Conservation (phyloP, 2,888 invertebrate genomes). For the Drosophila borealis region DNA sequence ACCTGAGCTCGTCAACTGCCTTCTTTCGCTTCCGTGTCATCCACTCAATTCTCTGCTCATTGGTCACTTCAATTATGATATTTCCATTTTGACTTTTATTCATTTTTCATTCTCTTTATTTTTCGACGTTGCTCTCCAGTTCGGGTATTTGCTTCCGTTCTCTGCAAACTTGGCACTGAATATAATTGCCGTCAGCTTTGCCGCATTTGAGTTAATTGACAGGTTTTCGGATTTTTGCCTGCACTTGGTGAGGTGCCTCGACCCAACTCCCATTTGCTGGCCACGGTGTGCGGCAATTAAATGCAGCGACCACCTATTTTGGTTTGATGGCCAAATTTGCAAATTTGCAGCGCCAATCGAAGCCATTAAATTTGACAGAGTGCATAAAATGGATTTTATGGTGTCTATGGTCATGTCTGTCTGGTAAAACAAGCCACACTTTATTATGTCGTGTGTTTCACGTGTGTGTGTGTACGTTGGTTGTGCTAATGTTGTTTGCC, state of each 20-base stretch:
- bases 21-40: background rate
- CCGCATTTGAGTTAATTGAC: conserved; percentile 47
- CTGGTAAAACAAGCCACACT: conserved; percentile 36
- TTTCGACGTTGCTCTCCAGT: background rate
- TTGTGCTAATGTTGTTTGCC: conserved; percentile 73
- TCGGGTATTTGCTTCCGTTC: conserved; percentile 45
- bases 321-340: conserved; percentile 66
- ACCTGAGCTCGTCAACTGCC: background rate
- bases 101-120: conserved; percentile 4
- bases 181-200: conserved; percentile 32
- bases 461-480: conserved; percentile 16
- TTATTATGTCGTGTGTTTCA: conserved; percentile 5
- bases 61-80: conserved; percentile 26
- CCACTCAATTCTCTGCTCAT: conserved; percentile 2
- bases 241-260: conserved; percentile 13
- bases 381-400: conserved; percentile 52
- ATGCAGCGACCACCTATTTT: conserved; percentile 60
- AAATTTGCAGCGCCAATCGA: conserved; percentile 68
- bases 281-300: conserved; percentile 58
- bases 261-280: background rate
- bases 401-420: conserved; percentile 60
- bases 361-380: conserved; percentile 66
- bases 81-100: conserved; percentile 23
- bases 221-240: conserved; percentile 15
- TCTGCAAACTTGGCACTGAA: conserved; percentile 39